These are phyloP conservation scores for Caradrina clavipalpis DNA, from an alignment of 2,888 invertebrate genomes.

Conservation along the genomic window DNA sequence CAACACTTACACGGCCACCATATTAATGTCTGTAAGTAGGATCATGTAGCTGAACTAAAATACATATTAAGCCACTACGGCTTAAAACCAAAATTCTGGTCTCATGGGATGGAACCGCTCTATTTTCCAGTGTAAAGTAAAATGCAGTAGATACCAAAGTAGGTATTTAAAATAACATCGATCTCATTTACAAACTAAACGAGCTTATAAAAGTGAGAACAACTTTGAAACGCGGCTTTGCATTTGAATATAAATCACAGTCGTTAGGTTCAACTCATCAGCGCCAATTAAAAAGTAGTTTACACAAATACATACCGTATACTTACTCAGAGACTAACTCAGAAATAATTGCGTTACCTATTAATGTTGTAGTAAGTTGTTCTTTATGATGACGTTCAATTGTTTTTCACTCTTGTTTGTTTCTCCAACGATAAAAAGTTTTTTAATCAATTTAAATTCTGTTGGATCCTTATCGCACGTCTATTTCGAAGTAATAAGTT, in stretches of 20 bases:
- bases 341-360: conserved; percentile 26
- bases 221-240: conserved; percentile 25
- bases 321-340: conserved; percentile 16
- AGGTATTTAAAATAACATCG: conserved; percentile 2
- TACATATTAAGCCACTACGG: neutral
- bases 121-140: neutral
- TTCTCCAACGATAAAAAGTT: neutral
- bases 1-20: no score
- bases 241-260: conserved; percentile 48
- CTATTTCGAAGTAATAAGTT: no score
- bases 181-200: conserved; percentile 28
- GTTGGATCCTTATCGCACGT: no score
- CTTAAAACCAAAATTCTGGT: neutral
- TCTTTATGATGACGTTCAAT: conserved; percentile 24
- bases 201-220: conserved; percentile 22
- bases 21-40: no score
- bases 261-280: conserved; percentile 41
- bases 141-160: neutral
- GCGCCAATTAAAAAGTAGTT: conserved; percentile 37
- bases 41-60: neutral
- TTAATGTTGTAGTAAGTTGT: conserved; percentile 22
- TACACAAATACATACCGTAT: conserved; percentile 34
- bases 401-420: conserved; percentile 17
- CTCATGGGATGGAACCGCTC: neutral
- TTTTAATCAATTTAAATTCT: no score